Evolutionary conservation across 2,797 vertebrate genomes (phyloP), one percentile per base, ranked within the genome.

Genomic region (Lacerta viridis): DNA sequence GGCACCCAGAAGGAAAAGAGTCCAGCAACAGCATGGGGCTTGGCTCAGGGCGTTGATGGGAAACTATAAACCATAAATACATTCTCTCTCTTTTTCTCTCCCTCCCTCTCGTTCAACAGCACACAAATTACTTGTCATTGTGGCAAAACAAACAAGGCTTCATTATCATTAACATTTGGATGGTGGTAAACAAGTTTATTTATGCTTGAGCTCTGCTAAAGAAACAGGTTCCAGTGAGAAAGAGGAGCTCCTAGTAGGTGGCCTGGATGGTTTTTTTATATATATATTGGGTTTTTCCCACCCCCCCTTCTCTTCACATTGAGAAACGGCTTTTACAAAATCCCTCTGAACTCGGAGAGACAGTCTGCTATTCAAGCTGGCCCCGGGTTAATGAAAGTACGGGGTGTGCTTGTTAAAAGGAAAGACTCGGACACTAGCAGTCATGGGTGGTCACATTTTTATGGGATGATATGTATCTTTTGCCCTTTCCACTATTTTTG

Each of bases 161-260:
- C 95, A 87, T 97, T 97, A 96, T 95, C 96, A 93, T 94, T 94
- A 87, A 93, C 95, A 88, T 96, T 96, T 96, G 91, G 95, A 96
- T 93, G 93, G 88, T 86, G 89, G 96, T 97, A 97, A 97, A 97
- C 96, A 97, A 96, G 95, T 94, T 96, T 96, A 95, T 97, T 97
- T 97, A 96, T 95, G 96, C 96, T 96, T 93, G 93, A 96, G 95
- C 94, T 94, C 96, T 89, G 93, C 95, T 75, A 90, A 95, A 96
- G 96, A 97, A 97, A 96, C 93, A 95, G 96, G 93, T 94, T 94
- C 93, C 91, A 95, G 95, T 96, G 96, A 92, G 94, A 95, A 95
- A 96, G 96, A 91, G 94, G 92, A 90, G 93, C 91, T 96, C 94
- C 11, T 93, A 93, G 96, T 96, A 96, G 97, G 97, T 97, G 96